These are phyloP conservation scores for Pogoniulus pusillus DNA, from an alignment of 2,797 vertebrate genomes.

Conservation along the genomic window DNA sequence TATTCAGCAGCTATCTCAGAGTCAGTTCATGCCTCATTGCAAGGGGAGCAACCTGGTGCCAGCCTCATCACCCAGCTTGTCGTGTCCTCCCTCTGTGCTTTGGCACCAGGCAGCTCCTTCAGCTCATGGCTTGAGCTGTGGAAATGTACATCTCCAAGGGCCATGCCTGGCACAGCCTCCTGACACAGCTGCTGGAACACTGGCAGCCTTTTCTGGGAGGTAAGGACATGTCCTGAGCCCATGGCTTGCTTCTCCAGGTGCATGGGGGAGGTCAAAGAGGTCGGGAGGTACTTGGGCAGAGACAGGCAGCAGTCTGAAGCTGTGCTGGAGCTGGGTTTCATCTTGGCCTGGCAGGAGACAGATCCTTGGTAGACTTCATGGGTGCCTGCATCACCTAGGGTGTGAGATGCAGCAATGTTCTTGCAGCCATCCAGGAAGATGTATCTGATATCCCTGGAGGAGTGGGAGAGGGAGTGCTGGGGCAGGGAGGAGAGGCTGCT, in stretches of 20 bases:
- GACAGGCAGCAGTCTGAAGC: not conserved
- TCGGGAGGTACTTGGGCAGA: not conserved
- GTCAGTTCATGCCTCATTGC: not conserved
- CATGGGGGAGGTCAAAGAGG: not conserved
- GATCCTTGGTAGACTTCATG: not conserved
- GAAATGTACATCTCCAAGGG: not conserved
- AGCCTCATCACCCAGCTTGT: not conserved
- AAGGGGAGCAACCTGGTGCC: not conserved
- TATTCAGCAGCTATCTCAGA: not conserved
- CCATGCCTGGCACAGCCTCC: not conserved
- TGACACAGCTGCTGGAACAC: conserved; percentile 55
- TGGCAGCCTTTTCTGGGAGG: not conserved
- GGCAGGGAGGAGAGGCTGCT: not conserved
- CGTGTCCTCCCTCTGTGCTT: fast-evolving
- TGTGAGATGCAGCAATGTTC: not conserved
- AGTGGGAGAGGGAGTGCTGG: fast-evolving
- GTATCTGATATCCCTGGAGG: conserved; percentile 27
- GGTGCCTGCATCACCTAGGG: fast-evolving
- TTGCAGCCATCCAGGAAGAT: conserved; percentile 42
- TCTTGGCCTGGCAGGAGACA: not conserved
- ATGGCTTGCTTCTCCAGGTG: not conserved
- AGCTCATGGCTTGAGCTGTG: not conserved
- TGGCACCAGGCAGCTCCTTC: not conserved
- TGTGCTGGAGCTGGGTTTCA: not conserved
- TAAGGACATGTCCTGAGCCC: not conserved